These are phyloP conservation scores for Pachycephala philippinensis DNA, from an alignment of 2,113 vertebrate species.

Conservation along the genomic window DNA sequence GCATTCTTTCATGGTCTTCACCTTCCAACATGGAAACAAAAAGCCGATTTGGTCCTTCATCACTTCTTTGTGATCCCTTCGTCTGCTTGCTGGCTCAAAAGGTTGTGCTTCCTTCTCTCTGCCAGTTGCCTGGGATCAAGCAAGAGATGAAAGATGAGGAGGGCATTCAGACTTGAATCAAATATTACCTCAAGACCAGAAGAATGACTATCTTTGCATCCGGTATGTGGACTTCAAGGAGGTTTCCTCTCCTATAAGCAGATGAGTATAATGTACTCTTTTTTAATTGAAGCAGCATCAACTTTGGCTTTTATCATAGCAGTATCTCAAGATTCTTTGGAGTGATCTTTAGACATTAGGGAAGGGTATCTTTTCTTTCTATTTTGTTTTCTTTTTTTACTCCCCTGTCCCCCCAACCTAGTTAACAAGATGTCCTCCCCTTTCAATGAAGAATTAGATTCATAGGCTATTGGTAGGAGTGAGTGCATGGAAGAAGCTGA, in stretches of 20 bases:
- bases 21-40: constrained; percentile 19
- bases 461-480: background rate
- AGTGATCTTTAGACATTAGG: background rate
- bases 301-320: background rate
- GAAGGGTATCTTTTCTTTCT: background rate
- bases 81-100: constrained; percentile 47
- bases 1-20: constrained; percentile 4
- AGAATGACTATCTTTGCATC: constrained; percentile 45
- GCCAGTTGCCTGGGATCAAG: constrained; percentile 60
- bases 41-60: background rate
- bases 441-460: background rate
- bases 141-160: constrained; percentile 47
- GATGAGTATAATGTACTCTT: constrained; percentile 64
- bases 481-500: background rate
- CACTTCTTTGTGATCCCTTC: constrained; percentile 47
- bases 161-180: constrained; percentile 56
- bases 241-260: constrained; percentile 55
- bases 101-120: constrained; percentile 64
- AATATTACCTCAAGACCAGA: constrained; percentile 44
- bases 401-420: background rate
- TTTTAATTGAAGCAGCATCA: constrained; percentile 49
- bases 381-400: background rate
- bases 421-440: background rate
- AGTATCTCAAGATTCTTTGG: background rate
- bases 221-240: constrained; percentile 56